Conservation (phyloP, 1,140 invertebrate genomes). For the Thereuonema tuberculata region DNA sequence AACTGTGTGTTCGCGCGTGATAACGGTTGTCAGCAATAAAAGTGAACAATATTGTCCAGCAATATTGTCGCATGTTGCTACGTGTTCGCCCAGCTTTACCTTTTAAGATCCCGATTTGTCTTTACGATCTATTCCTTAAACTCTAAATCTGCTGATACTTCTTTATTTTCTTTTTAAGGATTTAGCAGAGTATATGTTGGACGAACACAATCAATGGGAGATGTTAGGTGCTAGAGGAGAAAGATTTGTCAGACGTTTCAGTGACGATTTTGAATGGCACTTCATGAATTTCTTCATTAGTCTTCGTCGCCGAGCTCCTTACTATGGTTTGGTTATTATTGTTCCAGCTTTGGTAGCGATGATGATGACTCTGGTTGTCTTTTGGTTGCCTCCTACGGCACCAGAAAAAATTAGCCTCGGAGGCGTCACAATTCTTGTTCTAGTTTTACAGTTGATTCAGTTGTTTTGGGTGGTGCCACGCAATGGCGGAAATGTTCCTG, state of each 20-base stretch:
- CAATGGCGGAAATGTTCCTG: not conserved
- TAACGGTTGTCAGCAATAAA: too few relatives aligned
- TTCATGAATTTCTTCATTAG: not conserved
- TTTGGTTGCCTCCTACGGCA: not conserved
- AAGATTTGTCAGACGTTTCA: too few relatives aligned
- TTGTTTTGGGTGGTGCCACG: not conserved
- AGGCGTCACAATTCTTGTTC: not conserved
- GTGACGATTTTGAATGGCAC: not conserved
- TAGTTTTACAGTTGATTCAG: not conserved
- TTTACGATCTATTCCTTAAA: not conserved
- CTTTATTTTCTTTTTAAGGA: not conserved
- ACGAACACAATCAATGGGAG: not conserved
- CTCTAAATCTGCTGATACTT: not conserved
- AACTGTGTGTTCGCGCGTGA: too few relatives aligned
- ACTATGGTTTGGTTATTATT: not conserved
- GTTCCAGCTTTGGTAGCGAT: not conserved
- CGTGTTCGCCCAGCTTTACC: too few relatives aligned
- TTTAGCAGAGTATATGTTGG: not conserved
- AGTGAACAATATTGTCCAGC: too few relatives aligned
- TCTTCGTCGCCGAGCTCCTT: not conserved
- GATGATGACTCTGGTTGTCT: not conserved
- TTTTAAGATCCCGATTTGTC: not conserved
- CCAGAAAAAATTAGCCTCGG: not conserved
- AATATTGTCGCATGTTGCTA: too few relatives aligned
- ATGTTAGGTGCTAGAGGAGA: too few relatives aligned